Evolutionary conservation across 2,113 vertebrate genomes (phyloP).

Genomic region (Sceloporus tristichus): DNA sequence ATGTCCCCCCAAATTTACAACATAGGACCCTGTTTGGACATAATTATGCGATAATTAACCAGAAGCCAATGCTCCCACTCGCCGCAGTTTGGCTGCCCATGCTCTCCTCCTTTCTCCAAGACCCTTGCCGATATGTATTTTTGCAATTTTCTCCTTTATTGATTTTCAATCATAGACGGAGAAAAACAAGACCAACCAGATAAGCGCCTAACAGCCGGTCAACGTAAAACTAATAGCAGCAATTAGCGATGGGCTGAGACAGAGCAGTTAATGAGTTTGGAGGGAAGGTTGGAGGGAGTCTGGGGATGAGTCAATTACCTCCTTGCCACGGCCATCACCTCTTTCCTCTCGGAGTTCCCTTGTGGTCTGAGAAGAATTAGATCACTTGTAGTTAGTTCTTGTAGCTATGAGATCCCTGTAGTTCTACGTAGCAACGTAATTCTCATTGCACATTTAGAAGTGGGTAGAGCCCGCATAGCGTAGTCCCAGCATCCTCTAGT

Average conservation of each 20-base stretch:
- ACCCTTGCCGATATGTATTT: neutral
- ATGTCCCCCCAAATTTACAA: too few relatives aligned
- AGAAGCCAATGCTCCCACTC: fast-evolving
- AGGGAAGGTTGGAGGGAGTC: too few relatives aligned
- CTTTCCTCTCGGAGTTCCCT: neutral
- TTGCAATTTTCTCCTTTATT: slow-evolving; percentile 9
- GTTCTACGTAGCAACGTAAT: too few relatives aligned
- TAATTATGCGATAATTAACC: fast-evolving
- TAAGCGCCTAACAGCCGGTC: neutral
- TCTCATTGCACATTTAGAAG: neutral
- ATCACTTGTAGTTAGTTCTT: neutral
- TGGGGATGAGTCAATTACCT: slow-evolving; percentile 21
- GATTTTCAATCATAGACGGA: slow-evolving; percentile 29
- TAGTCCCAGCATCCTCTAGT: too few relatives aligned
- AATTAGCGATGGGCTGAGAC: neutral
- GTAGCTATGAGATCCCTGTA: too few relatives aligned
- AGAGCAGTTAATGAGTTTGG: slow-evolving; percentile 20
- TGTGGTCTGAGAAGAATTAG: slow-evolving; percentile 35
- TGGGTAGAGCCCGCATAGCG: too few relatives aligned
- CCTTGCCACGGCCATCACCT: neutral
- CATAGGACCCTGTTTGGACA: neutral
- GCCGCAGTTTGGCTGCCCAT: fast-evolving
- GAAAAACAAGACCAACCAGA: neutral
- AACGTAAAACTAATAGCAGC: neutral
- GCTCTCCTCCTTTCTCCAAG: neutral